These are phyloP conservation scores for Formica aserva DNA, from an alignment of 2,888 invertebrate genomes.

Conservation along the genomic window DNA sequence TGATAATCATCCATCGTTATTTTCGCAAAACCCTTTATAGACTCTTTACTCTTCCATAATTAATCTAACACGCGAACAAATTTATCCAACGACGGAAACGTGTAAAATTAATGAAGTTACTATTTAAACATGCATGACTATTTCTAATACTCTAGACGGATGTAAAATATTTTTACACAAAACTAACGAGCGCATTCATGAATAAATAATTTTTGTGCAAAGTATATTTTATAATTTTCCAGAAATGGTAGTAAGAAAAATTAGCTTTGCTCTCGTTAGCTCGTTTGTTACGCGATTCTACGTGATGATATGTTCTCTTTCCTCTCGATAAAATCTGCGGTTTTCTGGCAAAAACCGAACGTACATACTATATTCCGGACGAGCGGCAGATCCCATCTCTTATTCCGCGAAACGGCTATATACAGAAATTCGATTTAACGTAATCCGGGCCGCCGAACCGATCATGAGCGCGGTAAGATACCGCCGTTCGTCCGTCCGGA, in stretches of 20 bases:
- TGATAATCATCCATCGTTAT: constrained; percentile 16
- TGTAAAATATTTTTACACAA: background rate
- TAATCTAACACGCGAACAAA: constrained; percentile 11
- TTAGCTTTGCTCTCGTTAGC: constrained; percentile 3
- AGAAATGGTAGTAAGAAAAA: background rate
- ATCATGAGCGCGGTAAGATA: constrained; percentile 52
- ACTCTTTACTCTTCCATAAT: background rate
- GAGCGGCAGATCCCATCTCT: constrained; percentile 27
- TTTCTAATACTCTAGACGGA: background rate
- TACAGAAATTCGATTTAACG: constrained; percentile 47
- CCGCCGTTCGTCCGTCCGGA: constrained; percentile 47
- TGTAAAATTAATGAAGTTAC: constrained; percentile 4
- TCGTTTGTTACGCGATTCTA: background rate
- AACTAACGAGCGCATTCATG: background rate
- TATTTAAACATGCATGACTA: background rate
- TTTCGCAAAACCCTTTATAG: background rate
- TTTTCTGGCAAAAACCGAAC: constrained; percentile 27
- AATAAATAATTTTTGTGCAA: background rate
- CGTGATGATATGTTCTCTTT: background rate
- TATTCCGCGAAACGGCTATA: constrained; percentile 39
- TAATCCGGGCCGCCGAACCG: constrained; percentile 42
- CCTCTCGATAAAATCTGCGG: constrained; percentile 21
- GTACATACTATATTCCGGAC: constrained; percentile 22
- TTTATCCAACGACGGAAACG: background rate
- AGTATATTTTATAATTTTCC: background rate